A percentile compares a stretch with the other conserved stretches of the same genome.
These are phyloP conservation scores for Myiopsitta monachus DNA, from an alignment of 2,113 vertebrate species.

Conservation along the genomic window DNA sequence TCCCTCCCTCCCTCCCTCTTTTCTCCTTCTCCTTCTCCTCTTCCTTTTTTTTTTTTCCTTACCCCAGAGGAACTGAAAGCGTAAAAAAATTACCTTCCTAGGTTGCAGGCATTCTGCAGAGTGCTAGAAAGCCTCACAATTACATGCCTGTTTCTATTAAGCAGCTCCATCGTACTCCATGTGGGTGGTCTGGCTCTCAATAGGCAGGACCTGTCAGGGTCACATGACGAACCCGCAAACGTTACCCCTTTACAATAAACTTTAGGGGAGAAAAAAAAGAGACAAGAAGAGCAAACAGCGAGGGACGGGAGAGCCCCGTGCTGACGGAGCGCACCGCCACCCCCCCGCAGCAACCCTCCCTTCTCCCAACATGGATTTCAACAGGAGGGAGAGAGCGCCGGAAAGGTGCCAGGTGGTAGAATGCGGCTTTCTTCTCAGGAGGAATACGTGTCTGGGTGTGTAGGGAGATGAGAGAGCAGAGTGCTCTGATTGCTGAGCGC, in stretches of 20 bases:
- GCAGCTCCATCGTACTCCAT: constrained; percentile 82
- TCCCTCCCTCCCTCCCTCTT: accelerated
- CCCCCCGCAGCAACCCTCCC: background rate
- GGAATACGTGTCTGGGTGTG: background rate
- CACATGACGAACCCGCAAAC: constrained; percentile 79
- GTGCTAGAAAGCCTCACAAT: constrained; percentile 82
- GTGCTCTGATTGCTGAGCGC: background rate
- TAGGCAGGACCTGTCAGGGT: constrained; percentile 83
- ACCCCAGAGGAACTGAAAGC: constrained; percentile 67
- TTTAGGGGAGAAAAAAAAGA: constrained; percentile 31
- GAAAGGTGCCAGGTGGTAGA: background rate
- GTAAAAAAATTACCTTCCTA: constrained; percentile 74
- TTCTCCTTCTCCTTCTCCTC: accelerated
- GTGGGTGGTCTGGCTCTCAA: constrained; percentile 88
- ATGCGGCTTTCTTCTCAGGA: background rate
- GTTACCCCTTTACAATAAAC: constrained; percentile 77
- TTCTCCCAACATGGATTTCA: background rate
- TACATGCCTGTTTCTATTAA: constrained; percentile 87
- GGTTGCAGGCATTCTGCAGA: constrained; percentile 79
- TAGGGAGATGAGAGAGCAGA: background rate
- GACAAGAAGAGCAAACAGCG: background rate
- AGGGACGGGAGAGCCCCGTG: constrained; percentile 55
- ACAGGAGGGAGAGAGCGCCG: background rate
- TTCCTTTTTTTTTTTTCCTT: background rate
- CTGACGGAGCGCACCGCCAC: background rate